Percentiles rank a stretch among this genome's conserved stretches.
Evolutionary conservation across 2,113 vertebrate genomes (phyloP).

Genomic region (Zosterops pallidus): DNA sequence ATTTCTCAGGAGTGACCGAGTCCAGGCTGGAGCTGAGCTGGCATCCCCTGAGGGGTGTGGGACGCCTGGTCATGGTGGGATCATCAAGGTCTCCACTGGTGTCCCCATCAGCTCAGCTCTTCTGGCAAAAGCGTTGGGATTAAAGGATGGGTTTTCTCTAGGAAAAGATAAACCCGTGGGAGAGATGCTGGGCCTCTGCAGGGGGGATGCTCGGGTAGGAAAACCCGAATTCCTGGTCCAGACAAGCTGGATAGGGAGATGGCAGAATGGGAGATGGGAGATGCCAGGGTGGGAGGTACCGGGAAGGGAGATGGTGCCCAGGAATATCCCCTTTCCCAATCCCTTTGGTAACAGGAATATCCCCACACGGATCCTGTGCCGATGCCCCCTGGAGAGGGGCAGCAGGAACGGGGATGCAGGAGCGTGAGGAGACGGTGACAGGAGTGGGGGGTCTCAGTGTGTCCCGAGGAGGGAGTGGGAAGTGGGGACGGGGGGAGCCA

Average conservation of each 20-base stretch:
- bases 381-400: accelerated
- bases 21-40: background rate
- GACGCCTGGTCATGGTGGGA: background rate
- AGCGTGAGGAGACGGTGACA: accelerated
- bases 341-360: background rate
- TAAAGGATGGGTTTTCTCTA: background rate
- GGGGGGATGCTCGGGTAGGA: background rate
- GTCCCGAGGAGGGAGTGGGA: background rate
- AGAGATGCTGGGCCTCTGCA: background rate
- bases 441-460: accelerated
- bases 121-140: background rate
- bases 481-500: background rate
- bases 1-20: background rate
- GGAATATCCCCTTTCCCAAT: background rate
- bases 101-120: background rate
- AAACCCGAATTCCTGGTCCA: background rate
- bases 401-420: background rate
- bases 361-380: accelerated
- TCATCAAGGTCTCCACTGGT: background rate
- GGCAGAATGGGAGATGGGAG: background rate
- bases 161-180: background rate
- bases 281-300: background rate
- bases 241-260: background rate
- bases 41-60: accelerated
- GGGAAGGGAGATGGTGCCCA: background rate